Percentiles rank a stretch among this genome's conserved stretches.
Evolutionary conservation across 2,888 invertebrate species (phyloP).

Genomic region (Tyria jacobaeae): DNA sequence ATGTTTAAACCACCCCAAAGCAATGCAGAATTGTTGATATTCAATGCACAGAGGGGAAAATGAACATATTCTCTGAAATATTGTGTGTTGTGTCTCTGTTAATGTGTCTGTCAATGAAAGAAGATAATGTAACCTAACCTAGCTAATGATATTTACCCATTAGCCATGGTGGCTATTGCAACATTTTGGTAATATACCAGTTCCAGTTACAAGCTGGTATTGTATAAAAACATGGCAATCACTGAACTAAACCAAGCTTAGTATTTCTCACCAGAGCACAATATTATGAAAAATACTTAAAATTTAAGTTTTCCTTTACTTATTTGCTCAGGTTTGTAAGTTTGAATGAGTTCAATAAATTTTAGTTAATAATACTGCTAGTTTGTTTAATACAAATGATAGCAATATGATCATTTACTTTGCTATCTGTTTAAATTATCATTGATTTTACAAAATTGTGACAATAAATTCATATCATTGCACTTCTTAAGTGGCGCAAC

Average conservation of each 20-base stretch:
- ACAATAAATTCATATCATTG: conserved; percentile 64
- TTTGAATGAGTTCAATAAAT: conserved; percentile 6
- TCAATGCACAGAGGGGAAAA: background rate
- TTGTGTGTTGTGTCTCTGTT: background rate
- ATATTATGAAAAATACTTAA: background rate
- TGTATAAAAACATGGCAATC: background rate
- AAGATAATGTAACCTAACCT: no score
- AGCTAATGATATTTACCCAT: background rate
- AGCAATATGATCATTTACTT: background rate
- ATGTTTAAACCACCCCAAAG: no score
- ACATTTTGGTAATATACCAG: background rate
- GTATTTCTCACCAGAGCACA: background rate
- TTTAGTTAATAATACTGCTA: background rate
- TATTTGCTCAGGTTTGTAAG: conserved; percentile 1
- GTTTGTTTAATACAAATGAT: background rate
- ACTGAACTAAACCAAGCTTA: background rate
- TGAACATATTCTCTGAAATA: background rate
- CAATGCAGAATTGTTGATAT: background rate
- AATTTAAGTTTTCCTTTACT: no score
- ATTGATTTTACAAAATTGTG: conserved; percentile 52
- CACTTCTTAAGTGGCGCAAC: conserved; percentile 33
- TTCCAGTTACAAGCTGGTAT: no score
- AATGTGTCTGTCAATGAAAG: background rate
- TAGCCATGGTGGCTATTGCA: background rate
- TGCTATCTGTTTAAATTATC: conserved; percentile 31